These are phyloP conservation scores for Sprattus sprattus DNA, from an alignment of 2,113 vertebrate species.

Conservation along the genomic window DNA sequence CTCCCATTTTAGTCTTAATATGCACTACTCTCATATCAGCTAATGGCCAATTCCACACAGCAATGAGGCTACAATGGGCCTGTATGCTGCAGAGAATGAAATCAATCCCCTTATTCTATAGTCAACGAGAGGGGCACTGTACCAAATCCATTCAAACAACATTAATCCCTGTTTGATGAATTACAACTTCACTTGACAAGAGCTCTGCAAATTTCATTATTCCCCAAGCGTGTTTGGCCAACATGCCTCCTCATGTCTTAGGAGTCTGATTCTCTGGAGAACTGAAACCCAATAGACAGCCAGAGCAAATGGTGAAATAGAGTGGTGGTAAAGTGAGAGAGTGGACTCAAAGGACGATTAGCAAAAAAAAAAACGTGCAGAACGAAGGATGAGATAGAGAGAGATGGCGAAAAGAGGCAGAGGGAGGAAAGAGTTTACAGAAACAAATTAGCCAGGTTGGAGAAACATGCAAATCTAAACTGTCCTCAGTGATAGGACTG, in stretches of 20 bases:
- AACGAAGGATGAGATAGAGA: neutral
- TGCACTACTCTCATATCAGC: conserved; percentile 6
- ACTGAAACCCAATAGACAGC: neutral
- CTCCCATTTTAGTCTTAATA: conserved; percentile 1
- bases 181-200: conserved; percentile 15
- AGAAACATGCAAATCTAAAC: neutral
- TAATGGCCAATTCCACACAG: neutral
- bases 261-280: neutral
- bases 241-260: conserved; percentile 3
- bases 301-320: neutral
- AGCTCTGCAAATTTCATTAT: conserved; percentile 8
- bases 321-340: conserved; percentile 3
- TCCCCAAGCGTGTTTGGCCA: conserved; percentile 9
- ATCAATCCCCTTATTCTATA: conserved; percentile 12
- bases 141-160: conserved; percentile 12
- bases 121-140: neutral
- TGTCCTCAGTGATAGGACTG: neutral
- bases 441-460: neutral
- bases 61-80: neutral
- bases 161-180: conserved; percentile 11
- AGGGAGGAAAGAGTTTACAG: neutral
- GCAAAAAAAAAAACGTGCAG: neutral
- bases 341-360: neutral
- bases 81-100: neutral
- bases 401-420: neutral